Base-by-base conservation (phyloP, 2,113 vertebrate genomes). In the Oplegnathus fasciatus region DNA sequence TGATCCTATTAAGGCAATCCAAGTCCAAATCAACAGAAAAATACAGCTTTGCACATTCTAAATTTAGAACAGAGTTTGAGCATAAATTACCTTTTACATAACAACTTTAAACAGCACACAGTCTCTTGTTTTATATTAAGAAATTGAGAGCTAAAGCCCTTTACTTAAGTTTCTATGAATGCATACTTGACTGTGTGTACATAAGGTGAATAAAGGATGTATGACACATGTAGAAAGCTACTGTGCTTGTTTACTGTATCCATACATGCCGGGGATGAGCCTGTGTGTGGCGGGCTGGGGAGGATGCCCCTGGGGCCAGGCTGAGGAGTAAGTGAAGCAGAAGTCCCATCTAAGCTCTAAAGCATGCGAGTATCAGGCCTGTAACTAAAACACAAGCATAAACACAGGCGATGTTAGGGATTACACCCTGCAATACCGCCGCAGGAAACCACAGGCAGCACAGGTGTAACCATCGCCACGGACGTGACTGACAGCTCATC, bases 351-450 rank as follows among this genome's bases (percentile, higher is more conserved):
- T 94, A 93, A 94, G 82, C 90, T 84, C 82, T 5, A 80, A 93
- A 94, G 87, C 91, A 93, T 85, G 88, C 70, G 4, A 62, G 86
- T 75, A 66, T 88, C 84, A 72, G 80, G 55, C 76, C 85, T 89
- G 92, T 95, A 91, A 94, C 94, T 93, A 95, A 93, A 94, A 95
- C 93, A 95, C 88, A 92, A 61, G 82, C 75, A 75, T 91, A 94
- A 95, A 95, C 95, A 95, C 75, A 48, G 91, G 84, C 79, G 88
- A 92, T 89, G 93, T 91, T 86, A 93, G 60, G 89, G 91, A 94
- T 93, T 92, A 91, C 88, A 89, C 84, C 84, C 85, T 78, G 75
- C 78, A 67, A 88, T 75, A 92, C 40, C 40, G 86, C 89, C 90
- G 73, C 87, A 83, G 92, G 88, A 88, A 89, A 90, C 61, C 55